Evolutionary conservation across 2,888 invertebrate species (phyloP), one percentile per base, ranked within the genome.

Genomic region (Isoperla grammatica): DNA sequence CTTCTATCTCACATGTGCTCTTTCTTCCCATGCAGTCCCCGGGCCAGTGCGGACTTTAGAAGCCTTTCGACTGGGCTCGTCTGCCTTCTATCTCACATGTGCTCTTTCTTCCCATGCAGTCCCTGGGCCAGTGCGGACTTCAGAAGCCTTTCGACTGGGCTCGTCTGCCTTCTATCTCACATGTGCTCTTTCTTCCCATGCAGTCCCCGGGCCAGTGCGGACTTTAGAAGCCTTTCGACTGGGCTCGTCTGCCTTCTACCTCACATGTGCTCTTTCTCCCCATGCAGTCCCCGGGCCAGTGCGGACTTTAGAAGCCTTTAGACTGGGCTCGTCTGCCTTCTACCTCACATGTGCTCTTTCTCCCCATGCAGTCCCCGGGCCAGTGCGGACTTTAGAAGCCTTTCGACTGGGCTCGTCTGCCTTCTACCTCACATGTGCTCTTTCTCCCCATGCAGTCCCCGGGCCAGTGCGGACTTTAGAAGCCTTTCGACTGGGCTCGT

Each of bases 251-350:
- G n/a, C n/a, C n/a, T n/a, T n/a, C n/a, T n/a, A n/a, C n/a, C n/a
- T n/a, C n/a, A n/a, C n/a, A n/a, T n/a, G n/a, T n/a, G n/a, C n/a
- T n/a, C n/a, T n/a, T n/a, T n/a, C n/a, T n/a, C n/a, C n/a, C n/a
- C n/a, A n/a, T 66, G 12, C 64, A 72, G 85, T 85, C 56, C 95
- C 95, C 0, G 94, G 94, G 2, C 87, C 92, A 0, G 91, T 96
- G 29, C 83, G 87, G 62, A 84, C 84, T 2, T 80, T 96, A 65
- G 88, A 90, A 68, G 95, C 89, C 0, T 85, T 85, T 67, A 91
- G 93, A 0, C 81, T 95, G 69, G 95, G 95, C 2, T 89, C 93
- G 0, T 91, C 90, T n/a, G n/a, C n/a, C n/a, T n/a, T n/a, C n/a
- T n/a, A n/a, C n/a, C n/a, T n/a, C n/a, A n/a, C n/a, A n/a, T n/a